Conservation (phyloP, 2,797 vertebrate species). For the Tapirus indicus region DNA sequence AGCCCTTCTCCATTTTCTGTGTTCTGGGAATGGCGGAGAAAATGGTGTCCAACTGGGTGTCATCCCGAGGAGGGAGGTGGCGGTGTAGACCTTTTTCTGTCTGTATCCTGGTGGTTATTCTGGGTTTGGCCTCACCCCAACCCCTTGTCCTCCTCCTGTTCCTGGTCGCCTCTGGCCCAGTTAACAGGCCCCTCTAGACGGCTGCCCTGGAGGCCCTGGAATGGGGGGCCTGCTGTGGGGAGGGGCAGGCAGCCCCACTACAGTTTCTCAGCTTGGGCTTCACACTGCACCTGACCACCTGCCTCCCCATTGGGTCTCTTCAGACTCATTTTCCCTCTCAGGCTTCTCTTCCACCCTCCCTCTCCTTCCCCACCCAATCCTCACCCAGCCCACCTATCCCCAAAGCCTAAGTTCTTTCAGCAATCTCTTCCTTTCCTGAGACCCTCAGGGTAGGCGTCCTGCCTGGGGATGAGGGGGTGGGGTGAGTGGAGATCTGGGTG, state of each 20-base stretch:
- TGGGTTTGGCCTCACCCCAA: not conserved
- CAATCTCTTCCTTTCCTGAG: not conserved
- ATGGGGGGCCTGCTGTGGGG: not conserved
- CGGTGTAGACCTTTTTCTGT: not conserved
- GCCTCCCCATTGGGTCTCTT: rapidly evolving
- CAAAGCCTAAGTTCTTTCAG: conserved; percentile 14
- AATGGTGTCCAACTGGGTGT: not conserved
- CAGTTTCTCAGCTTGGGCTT: not conserved
- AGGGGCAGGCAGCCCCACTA: not conserved
- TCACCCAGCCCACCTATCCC: not conserved
- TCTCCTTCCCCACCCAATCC: not conserved
- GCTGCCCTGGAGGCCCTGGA: not conserved
- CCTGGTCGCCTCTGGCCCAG: not conserved
- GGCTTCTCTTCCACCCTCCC: not conserved
- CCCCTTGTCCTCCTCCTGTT: not conserved
- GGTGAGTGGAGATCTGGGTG: not conserved
- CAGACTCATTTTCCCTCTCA: not conserved
- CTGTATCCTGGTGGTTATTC: not conserved
- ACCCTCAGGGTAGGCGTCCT: not conserved
- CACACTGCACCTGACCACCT: not conserved
- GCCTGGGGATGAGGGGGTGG: not conserved
- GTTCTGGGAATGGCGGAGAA: not conserved
- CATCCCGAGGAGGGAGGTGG: not conserved
- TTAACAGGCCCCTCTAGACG: not conserved
- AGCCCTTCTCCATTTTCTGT: not conserved